Evolutionary conservation across 1,140 invertebrate genomes (phyloP), one percentile per base, ranked within the genome.

Genomic region (Drosophila kepulauana): DNA sequence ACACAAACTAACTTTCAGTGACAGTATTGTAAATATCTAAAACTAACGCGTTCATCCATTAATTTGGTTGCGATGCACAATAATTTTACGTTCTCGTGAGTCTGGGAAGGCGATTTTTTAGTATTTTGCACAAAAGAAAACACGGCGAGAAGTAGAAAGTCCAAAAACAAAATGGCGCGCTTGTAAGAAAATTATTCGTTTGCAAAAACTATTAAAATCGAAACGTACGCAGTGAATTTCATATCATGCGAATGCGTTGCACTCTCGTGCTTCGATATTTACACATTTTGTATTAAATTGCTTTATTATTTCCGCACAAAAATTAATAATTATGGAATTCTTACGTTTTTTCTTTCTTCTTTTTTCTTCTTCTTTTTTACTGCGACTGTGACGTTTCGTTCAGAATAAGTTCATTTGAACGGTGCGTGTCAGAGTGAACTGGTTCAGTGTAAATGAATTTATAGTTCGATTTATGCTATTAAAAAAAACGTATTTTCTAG

Each of bases 101-200:
- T 61, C 33, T 5, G 16, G 16, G 5, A 43, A 48, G 58, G 66
- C 3, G 58, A 28, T 79, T 70, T 67, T 54, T 69, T 54, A 69
- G 65, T 78, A 78, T 82, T 82, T 82, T 70, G 68, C 79, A 78
- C 73, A 76, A 75, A 78, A 72, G 74, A 79, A 72, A 81, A 81
- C 79, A 81, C 67, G 68, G 73, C 77, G 56, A 78, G 75, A 68
- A 63, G 66, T 75, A 81, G 68, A 76, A 75, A 79, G 79, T 76
- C 81, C 77, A 80, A 82, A 87, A 88, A 87, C 84, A 87, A 87
- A 87, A 87, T 87, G 84, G 84, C 84, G 84, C 85, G 81, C 81
- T 79, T 74, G 67, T 68, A 80, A 59, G 63, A 82, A 84, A 84
- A 82, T 79, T 73, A 48, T 72, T 82, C 52, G 58, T 65, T 70